Evolutionary conservation across 2,888 invertebrate species (phyloP).

Genomic region (Eutolmus rufibarbis): DNA sequence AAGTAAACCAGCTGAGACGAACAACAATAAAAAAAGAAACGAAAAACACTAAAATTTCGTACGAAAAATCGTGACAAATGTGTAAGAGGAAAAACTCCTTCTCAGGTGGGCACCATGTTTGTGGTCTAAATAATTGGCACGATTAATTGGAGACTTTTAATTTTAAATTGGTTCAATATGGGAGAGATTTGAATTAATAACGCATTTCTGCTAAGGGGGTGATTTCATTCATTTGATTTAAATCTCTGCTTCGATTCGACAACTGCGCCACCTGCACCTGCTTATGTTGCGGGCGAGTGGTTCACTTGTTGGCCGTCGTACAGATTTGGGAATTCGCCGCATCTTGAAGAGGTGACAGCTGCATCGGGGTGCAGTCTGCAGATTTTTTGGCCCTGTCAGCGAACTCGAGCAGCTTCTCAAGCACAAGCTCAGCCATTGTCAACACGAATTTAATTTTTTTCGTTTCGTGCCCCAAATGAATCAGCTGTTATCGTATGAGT

Average conservation of each 20-base stretch:
- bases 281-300: background rate
- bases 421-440: background rate
- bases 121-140: constrained; percentile 50
- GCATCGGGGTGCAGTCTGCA: background rate
- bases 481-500: constrained; percentile 3
- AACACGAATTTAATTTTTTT: background rate
- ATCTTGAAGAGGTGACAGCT: background rate
- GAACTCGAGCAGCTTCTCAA: background rate
- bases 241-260: background rate
- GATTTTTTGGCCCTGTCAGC: background rate
- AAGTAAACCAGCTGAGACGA: background rate
- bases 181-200: background rate
- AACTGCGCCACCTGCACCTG: background rate
- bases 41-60: background rate
- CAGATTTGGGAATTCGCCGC: background rate
- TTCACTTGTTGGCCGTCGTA: background rate
- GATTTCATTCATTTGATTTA: background rate
- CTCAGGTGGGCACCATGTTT: constrained; percentile 7
- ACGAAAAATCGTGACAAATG: background rate
- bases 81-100: background rate
- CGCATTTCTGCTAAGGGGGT: background rate
- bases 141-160: constrained; percentile 46
- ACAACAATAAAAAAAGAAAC: background rate
- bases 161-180: background rate
- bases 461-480: background rate